Conservation (phyloP, 1,140 invertebrate species). For the Sinella curviseta region DNA sequence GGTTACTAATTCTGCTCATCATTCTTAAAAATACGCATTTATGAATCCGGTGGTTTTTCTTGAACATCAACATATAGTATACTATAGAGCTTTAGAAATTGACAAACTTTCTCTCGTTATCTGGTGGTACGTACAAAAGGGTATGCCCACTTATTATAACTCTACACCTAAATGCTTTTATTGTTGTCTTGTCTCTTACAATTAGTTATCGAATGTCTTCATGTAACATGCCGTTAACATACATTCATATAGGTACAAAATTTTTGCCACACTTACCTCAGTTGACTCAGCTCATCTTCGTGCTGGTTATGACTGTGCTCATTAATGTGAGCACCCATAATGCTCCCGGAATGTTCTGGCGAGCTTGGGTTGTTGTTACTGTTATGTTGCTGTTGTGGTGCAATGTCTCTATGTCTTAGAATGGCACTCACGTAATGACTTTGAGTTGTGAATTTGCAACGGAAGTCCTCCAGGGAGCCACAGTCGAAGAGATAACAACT, state of each 20-base stretch:
- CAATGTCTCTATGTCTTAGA: conserved; percentile 57
- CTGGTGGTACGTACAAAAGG: too few relatives aligned
- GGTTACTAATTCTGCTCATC: too few relatives aligned
- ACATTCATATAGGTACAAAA: too few relatives aligned
- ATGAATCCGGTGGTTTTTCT: too few relatives aligned
- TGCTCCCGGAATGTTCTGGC: not conserved
- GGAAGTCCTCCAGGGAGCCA: conserved; percentile 81
- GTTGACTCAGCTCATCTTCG: conserved; percentile 74
- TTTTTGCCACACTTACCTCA: conserved; percentile 64
- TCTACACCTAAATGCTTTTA: too few relatives aligned
- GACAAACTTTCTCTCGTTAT: not conserved
- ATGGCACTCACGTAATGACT: conserved; percentile 86
- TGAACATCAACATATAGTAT: too few relatives aligned
- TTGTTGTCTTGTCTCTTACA: too few relatives aligned
- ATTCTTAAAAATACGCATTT: too few relatives aligned
- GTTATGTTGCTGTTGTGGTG: too few relatives aligned
- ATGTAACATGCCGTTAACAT: too few relatives aligned
- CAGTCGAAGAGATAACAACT: conserved; percentile 92
- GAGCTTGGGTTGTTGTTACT: not conserved
- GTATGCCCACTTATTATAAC: too few relatives aligned
- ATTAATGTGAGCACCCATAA: not conserved
- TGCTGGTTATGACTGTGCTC: conserved; percentile 56
- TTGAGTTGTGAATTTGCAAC: conserved; percentile 88
- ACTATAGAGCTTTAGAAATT: not conserved
- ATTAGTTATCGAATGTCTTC: too few relatives aligned